phyloP scores from a whole-genome alignment of 2,888 invertebrate genomes.

The Schizotus pectinicornis region DNA sequence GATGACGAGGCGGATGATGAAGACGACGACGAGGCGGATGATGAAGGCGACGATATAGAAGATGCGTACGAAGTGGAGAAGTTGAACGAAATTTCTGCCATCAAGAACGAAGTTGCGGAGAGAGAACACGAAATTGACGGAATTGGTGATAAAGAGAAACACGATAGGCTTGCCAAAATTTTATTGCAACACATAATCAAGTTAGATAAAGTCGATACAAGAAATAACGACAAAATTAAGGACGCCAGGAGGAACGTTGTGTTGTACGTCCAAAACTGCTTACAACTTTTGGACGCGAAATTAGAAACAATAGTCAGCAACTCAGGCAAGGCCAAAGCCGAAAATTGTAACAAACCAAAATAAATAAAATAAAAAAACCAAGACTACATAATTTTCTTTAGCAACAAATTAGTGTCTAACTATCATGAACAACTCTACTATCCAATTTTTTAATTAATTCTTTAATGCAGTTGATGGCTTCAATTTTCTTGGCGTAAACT shows the following conservation, averaged over 20 bases:
- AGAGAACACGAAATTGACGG: background rate
- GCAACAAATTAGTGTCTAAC: too few relatives aligned
- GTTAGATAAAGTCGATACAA: conserved; percentile 22
- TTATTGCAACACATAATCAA: conserved; percentile 21
- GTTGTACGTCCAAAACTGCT: conserved; percentile 9
- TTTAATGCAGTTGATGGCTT: conserved; percentile 13
- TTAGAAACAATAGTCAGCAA: background rate
- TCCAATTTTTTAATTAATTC: conserved; percentile 9
- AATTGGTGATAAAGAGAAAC: background rate
- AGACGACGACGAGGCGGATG: background rate
- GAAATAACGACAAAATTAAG: background rate
- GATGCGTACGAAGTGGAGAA: background rate
- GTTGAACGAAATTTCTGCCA: conserved; percentile 6
- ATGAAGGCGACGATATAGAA: background rate
- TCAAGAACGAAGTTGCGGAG: conserved; percentile 5
- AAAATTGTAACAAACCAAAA: too few relatives aligned
- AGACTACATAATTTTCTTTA: too few relatives aligned
- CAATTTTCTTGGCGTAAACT: conserved; percentile 1
- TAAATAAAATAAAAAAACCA: too few relatives aligned
- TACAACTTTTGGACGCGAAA: conserved; percentile 2
- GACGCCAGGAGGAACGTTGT: conserved; percentile 17
- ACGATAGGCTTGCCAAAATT: conserved; percentile 7
- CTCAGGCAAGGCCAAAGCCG: background rate
- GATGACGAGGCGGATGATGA: conserved; percentile 10
- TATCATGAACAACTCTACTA: background rate